Conservation (phyloP, 2,888 invertebrate species). For the Atethmia centrago region DNA sequence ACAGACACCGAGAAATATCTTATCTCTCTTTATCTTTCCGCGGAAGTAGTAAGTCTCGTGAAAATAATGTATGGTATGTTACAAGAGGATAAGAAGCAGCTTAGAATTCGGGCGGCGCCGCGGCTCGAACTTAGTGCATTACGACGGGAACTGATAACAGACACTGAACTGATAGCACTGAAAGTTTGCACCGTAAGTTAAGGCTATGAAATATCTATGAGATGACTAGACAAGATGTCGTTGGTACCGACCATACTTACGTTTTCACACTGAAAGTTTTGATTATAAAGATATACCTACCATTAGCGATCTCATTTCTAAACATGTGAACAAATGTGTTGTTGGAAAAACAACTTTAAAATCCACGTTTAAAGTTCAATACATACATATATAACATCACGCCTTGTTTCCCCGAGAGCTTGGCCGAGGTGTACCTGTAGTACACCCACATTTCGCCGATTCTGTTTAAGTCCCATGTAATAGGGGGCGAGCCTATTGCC, state of each 20-base stretch:
- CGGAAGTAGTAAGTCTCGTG: slow-evolving; percentile 61
- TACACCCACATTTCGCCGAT: too few relatives aligned
- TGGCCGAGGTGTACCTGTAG: too few relatives aligned
- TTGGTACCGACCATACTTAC: too few relatives aligned
- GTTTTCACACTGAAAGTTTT: background rate
- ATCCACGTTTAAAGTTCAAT: background rate
- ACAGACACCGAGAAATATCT: slow-evolving; percentile 36
- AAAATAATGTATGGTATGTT: slow-evolving; percentile 59
- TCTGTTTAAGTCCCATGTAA: too few relatives aligned
- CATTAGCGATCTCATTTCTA: background rate
- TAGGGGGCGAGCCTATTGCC: too few relatives aligned
- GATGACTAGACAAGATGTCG: background rate
- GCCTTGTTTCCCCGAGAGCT: too few relatives aligned
- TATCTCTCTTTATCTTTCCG: slow-evolving; percentile 45
- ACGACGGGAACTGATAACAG: slow-evolving; percentile 46
- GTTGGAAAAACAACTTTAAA: background rate
- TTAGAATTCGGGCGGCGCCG: slow-evolving; percentile 46
- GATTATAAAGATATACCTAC: background rate
- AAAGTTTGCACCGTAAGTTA: slow-evolving; percentile 16
- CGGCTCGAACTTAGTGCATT: slow-evolving; percentile 45
- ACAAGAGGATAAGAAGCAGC: slow-evolving; percentile 46
- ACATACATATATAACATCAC: too few relatives aligned
- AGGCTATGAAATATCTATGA: background rate
- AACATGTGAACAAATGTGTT: background rate
- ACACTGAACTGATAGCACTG: slow-evolving; percentile 20